Conservation (phyloP, 2,888 invertebrate species). For the Cistogaster globosa region DNA sequence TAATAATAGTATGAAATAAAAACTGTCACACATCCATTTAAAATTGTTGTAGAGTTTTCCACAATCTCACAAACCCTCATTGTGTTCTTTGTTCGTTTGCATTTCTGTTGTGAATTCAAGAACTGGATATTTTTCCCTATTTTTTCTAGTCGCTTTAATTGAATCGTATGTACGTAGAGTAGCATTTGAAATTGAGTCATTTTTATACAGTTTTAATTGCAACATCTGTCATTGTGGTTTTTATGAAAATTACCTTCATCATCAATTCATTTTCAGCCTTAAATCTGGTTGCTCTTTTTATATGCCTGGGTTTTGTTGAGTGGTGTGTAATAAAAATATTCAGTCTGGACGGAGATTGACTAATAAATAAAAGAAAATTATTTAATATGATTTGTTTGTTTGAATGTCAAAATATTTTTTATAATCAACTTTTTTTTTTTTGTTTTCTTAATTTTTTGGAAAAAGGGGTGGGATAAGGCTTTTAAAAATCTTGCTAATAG, state of each 20-base stretch:
- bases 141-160: conserved; percentile 48
- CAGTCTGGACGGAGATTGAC: conserved; percentile 4
- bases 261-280: conserved; percentile 34
- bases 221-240: conserved; percentile 81
- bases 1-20: conserved; percentile 45
- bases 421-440: conserved; percentile 23
- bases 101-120: conserved; percentile 32
- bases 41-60: conserved; percentile 46
- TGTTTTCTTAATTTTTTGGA: background rate
- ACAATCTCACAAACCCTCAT: conserved; percentile 66
- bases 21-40: conserved; percentile 64
- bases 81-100: conserved; percentile 18
- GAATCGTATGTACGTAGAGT: conserved; percentile 23
- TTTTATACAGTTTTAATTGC: conserved; percentile 81
- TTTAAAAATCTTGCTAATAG: background rate
- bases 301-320: conserved; percentile 11
- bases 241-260: conserved; percentile 64
- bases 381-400: conserved; percentile 66
- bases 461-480: conserved; percentile 39
- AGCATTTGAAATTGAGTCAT: conserved; percentile 66
- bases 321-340: conserved; percentile 11
- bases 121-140: conserved; percentile 25
- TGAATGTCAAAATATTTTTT: conserved; percentile 68
- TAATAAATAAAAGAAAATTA: conserved; percentile 60
- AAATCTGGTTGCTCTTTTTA: conserved; percentile 28